These are phyloP conservation scores for Cabera pusaria DNA, from an alignment of 2,888 invertebrate species.

Conservation along the genomic window DNA sequence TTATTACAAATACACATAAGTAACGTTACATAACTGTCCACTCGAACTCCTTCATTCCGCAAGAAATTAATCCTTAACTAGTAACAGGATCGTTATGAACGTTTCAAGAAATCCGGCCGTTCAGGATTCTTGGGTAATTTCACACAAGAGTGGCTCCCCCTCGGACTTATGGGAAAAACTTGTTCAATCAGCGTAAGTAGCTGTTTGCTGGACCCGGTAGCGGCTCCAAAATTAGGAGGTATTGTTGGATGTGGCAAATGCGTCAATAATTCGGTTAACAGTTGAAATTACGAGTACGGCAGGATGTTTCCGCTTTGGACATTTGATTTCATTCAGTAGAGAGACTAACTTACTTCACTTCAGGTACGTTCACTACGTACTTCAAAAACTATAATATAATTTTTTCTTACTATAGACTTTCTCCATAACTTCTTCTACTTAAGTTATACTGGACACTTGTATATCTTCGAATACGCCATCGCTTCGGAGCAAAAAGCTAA, in stretches of 20 bases:
- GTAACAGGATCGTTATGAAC: constrained; percentile 35
- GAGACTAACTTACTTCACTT: too few relatives aligned
- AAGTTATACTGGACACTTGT: too few relatives aligned
- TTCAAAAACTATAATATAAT: too few relatives aligned
- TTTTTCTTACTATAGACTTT: too few relatives aligned
- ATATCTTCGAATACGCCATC: too few relatives aligned
- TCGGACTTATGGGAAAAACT: constrained; percentile 72
- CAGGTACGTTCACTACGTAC: too few relatives aligned
- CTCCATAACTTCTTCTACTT: too few relatives aligned
- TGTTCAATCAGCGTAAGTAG: constrained; percentile 77
- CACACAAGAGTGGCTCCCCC: constrained; percentile 60
- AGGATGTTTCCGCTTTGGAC: too few relatives aligned
- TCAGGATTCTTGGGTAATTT: constrained; percentile 61
- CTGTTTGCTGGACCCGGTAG: constrained; percentile 53
- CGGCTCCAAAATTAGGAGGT: constrained; percentile 16
- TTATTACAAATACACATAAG: constrained; percentile 22
- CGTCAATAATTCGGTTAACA: too few relatives aligned
- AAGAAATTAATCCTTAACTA: constrained; percentile 30
- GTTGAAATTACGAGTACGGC: too few relatives aligned
- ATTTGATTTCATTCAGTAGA: too few relatives aligned
- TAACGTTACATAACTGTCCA: constrained; percentile 14
- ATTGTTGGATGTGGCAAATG: constrained; percentile 41
- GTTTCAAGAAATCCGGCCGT: constrained; percentile 38
- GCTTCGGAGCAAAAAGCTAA: too few relatives aligned
- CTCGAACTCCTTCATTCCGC: constrained; percentile 21